These are phyloP conservation scores for Lophotis ruficrista DNA, from an alignment of 2,113 vertebrate genomes.

Conservation along the genomic window DNA sequence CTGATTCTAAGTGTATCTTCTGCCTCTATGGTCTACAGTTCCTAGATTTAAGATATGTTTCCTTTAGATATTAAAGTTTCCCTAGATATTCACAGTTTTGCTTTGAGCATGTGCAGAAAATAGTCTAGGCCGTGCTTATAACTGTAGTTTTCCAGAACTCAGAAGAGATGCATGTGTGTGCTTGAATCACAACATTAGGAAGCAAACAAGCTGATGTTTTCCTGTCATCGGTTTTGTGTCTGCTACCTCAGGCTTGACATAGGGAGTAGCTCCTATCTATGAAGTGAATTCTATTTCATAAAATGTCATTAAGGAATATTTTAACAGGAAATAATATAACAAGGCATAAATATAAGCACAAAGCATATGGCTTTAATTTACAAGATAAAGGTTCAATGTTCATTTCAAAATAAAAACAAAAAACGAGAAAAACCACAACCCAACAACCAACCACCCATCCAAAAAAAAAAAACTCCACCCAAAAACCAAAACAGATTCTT, in stretches of 20 bases:
- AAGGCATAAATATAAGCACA: neutral
- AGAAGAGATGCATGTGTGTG: neutral
- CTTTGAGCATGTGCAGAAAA: neutral
- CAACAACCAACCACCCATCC: neutral
- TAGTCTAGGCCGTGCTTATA: neutral
- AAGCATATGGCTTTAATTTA: neutral
- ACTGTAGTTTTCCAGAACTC: neutral
- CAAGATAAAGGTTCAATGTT: neutral
- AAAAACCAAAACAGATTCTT: neutral
- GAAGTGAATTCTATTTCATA: neutral
- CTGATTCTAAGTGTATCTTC: neutral
- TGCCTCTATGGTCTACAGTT: neutral
- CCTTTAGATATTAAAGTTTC: neutral
- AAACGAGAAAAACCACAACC: neutral
- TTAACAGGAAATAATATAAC: neutral
- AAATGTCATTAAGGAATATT: neutral
- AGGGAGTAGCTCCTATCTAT: neutral
- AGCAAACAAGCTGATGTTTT: neutral
- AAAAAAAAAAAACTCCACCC: neutral
- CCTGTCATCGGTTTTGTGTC: neutral
- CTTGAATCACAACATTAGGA: neutral
- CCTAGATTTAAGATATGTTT: neutral
- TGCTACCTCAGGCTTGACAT: neutral
- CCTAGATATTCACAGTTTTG: neutral
- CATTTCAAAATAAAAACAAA: neutral